These are phyloP conservation scores for Cryptotermes secundus DNA, from an alignment of 1,140 invertebrate species.

Conservation along the genomic window DNA sequence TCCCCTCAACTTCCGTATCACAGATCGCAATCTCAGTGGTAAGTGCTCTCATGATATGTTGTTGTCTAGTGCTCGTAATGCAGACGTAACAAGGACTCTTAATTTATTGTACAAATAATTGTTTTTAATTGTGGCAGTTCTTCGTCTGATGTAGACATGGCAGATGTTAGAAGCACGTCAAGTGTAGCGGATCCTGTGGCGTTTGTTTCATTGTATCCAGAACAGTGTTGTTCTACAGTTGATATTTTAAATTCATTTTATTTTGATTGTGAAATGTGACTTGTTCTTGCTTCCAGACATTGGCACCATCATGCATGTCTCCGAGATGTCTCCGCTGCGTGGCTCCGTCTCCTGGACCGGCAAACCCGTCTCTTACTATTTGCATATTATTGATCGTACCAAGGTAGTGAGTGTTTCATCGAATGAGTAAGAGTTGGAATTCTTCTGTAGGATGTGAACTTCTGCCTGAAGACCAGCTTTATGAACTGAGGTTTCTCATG, in stretches of 20 bases:
- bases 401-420: slow-evolving; percentile 53
- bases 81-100: too few relatives aligned
- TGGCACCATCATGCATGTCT: slow-evolving; percentile 97
- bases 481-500: too few relatives aligned
- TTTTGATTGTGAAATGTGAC: not conserved
- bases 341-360: slow-evolving; percentile 98
- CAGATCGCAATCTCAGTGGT: slow-evolving; percentile 82
- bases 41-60: slow-evolving; percentile 41
- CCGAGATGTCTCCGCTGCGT: slow-evolving; percentile 89
- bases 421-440: too few relatives aligned
- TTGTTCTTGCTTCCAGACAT: slow-evolving; percentile 70
- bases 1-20: slow-evolving; percentile 95
- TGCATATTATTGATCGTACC: slow-evolving; percentile 94
- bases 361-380: slow-evolving; percentile 96
- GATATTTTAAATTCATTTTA: not conserved
- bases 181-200: too few relatives aligned
- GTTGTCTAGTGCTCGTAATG: too few relatives aligned
- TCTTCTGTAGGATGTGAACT: too few relatives aligned
- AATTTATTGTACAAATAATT: too few relatives aligned
- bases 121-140: too few relatives aligned
- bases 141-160: too few relatives aligned
- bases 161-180: too few relatives aligned
- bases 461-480: too few relatives aligned
- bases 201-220: too few relatives aligned
- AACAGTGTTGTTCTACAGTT: not conserved